These are phyloP conservation scores for Forbesichthys agassizii DNA, from an alignment of 2,113 vertebrate species.

Conservation along the genomic window DNA sequence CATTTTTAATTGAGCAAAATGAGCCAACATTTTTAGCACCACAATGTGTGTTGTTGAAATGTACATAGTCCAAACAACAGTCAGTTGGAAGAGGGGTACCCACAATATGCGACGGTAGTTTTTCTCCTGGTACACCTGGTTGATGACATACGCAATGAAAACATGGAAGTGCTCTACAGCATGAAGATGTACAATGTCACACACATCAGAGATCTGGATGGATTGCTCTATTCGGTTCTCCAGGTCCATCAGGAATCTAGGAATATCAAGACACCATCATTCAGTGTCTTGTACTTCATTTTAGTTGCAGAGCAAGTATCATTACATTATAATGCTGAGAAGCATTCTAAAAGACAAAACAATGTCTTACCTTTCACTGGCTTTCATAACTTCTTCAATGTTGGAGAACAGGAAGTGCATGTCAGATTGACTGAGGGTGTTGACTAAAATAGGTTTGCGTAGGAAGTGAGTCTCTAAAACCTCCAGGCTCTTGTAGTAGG, in stretches of 20 bases:
- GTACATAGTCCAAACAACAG: too few species aligned
- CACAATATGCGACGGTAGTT: slow-evolving; percentile 92
- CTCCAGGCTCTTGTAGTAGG: slow-evolving; percentile 94
- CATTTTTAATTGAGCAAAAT: too few species aligned
- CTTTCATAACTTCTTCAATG: slow-evolving; percentile 91
- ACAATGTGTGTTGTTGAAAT: too few species aligned
- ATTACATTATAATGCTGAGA: background rate
- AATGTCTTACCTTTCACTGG: slow-evolving; percentile 87
- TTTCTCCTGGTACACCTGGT: slow-evolving; percentile 96
- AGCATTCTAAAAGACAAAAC: background rate
- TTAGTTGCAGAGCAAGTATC: background rate
- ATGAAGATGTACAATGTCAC: slow-evolving; percentile 89
- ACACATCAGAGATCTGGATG: slow-evolving; percentile 90
- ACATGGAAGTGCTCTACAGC: slow-evolving; percentile 85
- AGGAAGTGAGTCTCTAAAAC: slow-evolving; percentile 94
- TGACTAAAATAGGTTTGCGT: slow-evolving; percentile 83
- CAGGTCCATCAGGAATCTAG: slow-evolving; percentile 91
- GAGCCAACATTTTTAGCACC: too few species aligned
- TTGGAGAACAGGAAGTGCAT: slow-evolving; percentile 97
- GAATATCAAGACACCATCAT: slow-evolving; percentile 7
- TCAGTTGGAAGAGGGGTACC: slow-evolving; percentile 61
- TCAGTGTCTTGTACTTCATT: slow-evolving; percentile 1
- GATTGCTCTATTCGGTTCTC: slow-evolving; percentile 93
- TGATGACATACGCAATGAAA: slow-evolving; percentile 93
- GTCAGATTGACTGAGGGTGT: slow-evolving; percentile 88